A percentile compares a stretch with the other conserved stretches of the same genome.
phyloP scores from a whole-genome alignment of 1,140 invertebrate species.

The Brachystomella parvula region DNA sequence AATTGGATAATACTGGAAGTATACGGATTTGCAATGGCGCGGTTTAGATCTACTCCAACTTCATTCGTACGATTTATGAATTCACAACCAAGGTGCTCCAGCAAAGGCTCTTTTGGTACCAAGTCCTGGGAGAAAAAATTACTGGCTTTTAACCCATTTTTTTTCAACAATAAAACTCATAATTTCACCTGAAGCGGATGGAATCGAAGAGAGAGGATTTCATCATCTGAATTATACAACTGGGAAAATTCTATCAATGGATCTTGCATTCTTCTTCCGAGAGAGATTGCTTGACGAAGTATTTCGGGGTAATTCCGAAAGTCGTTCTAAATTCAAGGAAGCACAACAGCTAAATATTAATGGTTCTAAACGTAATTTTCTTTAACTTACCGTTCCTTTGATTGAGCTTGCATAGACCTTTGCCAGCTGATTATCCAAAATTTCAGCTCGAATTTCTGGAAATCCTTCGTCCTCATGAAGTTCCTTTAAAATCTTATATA shows the following conservation, averaged over 20 bases:
- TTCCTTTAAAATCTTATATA: too few relatives aligned
- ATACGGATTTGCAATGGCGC: constrained; percentile 77
- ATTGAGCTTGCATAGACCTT: constrained; percentile 85
- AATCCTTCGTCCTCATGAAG: constrained; percentile 89
- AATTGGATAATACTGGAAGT: constrained; percentile 91
- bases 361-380: too few relatives aligned
- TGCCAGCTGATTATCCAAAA: constrained; percentile 85
- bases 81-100: constrained; percentile 77
- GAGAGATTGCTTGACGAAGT: constrained; percentile 66
- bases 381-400: constrained; percentile 59
- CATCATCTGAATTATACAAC: constrained; percentile 52
- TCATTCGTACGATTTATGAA: constrained; percentile 92
- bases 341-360: too few relatives aligned
- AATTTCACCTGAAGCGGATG: constrained; percentile 49
- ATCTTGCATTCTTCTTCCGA: constrained; percentile 87
- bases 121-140: constrained; percentile 57
- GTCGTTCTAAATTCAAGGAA: too few relatives aligned
- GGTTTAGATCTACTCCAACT: constrained; percentile 97
- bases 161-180: too few relatives aligned
- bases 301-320: constrained; percentile 42
- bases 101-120: constrained; percentile 71
- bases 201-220: constrained; percentile 53
- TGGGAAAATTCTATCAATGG: constrained; percentile 92
- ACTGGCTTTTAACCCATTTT: background rate
- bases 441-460: constrained; percentile 77